Conservation (phyloP, 2,113 vertebrate genomes). For the Agapornis roseicollis region DNA sequence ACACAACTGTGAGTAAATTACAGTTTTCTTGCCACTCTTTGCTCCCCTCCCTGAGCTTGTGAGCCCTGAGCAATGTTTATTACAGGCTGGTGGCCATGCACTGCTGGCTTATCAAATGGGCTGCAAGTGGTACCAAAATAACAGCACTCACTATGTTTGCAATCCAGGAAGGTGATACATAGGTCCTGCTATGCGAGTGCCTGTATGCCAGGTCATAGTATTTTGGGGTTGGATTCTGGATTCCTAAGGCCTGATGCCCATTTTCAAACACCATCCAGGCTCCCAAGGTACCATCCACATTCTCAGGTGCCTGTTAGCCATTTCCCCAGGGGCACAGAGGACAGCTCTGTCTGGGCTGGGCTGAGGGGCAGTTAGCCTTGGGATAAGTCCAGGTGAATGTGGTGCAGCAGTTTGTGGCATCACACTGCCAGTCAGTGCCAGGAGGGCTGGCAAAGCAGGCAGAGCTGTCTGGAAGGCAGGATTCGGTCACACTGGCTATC, state of each 20-base stretch:
- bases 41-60: background rate
- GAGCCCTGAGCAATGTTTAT: background rate
- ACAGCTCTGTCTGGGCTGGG: background rate
- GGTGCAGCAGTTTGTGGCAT: accelerated
- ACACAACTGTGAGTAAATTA: background rate
- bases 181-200: background rate
- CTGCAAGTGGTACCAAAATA: background rate
- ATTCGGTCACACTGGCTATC: background rate
- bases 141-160: background rate
- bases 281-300: background rate
- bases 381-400: accelerated
- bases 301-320: accelerated
- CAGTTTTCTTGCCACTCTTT: background rate
- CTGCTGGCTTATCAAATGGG: background rate
- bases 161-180: background rate
- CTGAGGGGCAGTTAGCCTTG: accelerated
- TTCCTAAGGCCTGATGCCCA: background rate
- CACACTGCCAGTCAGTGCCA: accelerated
- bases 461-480: background rate
- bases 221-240: background rate
- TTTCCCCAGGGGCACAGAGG: background rate
- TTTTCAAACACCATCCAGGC: background rate
- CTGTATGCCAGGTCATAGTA: background rate
- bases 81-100: background rate
- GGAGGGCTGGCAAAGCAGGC: background rate